These are phyloP conservation scores for Lepidochrysops patricia DNA, from an alignment of 2,888 invertebrate species.

Conservation along the genomic window DNA sequence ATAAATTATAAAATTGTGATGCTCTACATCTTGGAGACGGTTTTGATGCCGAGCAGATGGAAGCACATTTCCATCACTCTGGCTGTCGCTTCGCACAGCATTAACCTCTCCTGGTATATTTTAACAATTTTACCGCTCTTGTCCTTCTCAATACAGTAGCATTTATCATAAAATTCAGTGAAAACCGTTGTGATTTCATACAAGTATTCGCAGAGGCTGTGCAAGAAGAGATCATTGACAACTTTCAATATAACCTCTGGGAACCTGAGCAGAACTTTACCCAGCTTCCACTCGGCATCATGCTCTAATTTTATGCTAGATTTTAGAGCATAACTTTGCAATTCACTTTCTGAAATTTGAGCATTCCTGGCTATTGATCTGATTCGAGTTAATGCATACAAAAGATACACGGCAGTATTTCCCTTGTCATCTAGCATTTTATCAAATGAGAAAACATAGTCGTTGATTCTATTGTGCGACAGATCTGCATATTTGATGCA, in stretches of 20 bases:
- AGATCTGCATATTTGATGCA: conserved; percentile 99
- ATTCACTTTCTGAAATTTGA: conserved; percentile 76
- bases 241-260: conserved; percentile 90
- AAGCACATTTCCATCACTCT: conserved; percentile 90
- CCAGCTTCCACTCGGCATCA: conserved; percentile 95
- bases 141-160: conserved; percentile 97
- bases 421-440: conserved; percentile 99
- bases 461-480: conserved; percentile 92
- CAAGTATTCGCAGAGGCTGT: conserved; percentile 94
- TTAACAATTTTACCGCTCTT: conserved; percentile 84
- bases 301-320: conserved; percentile 83
- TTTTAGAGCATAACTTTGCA: conserved; percentile 76
- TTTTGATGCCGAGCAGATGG: conserved; percentile 91
- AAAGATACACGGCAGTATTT: conserved; percentile 97
- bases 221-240: conserved; percentile 86
- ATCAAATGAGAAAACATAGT: conserved; percentile 98
- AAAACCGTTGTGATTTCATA: conserved; percentile 95
- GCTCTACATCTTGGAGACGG: conserved; percentile 91
- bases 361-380: conserved; percentile 90
- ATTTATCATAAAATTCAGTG: conserved; percentile 97
- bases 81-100: conserved; percentile 95
- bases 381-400: conserved; percentile 96
- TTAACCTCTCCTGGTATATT: conserved; percentile 89
- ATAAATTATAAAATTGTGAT: conserved; percentile 17
- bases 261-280: conserved; percentile 88